These are phyloP conservation scores for Trichosurus vulpecula DNA, from an alignment of 2,797 vertebrate species.

Conservation along the genomic window DNA sequence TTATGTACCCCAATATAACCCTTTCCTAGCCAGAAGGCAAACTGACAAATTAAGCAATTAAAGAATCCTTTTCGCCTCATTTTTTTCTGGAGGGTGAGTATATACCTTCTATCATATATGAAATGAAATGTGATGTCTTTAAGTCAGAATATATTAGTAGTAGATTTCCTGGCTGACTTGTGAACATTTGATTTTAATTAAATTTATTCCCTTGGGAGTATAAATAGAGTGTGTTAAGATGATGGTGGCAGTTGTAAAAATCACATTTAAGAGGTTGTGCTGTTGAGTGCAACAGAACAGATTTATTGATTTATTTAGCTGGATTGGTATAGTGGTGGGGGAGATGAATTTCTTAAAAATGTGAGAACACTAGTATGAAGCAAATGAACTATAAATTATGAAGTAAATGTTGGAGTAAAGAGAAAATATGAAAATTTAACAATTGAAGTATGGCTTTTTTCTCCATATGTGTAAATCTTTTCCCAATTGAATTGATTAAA, in stretches of 20 bases:
- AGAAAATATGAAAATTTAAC: neutral
- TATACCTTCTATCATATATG: neutral
- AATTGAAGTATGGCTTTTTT: neutral
- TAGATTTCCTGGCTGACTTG: neutral
- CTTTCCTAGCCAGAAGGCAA: neutral
- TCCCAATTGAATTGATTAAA: neutral
- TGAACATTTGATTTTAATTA: neutral
- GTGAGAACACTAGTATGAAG: neutral
- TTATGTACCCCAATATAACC: neutral
- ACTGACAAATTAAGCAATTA: neutral
- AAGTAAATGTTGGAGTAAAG: neutral
- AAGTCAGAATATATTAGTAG: neutral
- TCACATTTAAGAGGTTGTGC: neutral
- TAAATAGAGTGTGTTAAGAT: neutral
- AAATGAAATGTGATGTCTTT: slow-evolving; percentile 4
- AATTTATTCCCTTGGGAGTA: neutral
- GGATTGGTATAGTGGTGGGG: accelerated
- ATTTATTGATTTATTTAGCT: neutral
- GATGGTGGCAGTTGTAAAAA: neutral
- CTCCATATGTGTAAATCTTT: neutral
- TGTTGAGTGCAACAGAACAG: neutral
- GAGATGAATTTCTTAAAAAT: neutral
- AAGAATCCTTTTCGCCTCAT: neutral
- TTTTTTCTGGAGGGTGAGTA: neutral
- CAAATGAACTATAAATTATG: slow-evolving; percentile 9